A percentile compares a stretch with the other conserved stretches of the same genome.
phyloP scores from a whole-genome alignment of 2,888 invertebrate genomes.

The Agrypnus murinus region DNA sequence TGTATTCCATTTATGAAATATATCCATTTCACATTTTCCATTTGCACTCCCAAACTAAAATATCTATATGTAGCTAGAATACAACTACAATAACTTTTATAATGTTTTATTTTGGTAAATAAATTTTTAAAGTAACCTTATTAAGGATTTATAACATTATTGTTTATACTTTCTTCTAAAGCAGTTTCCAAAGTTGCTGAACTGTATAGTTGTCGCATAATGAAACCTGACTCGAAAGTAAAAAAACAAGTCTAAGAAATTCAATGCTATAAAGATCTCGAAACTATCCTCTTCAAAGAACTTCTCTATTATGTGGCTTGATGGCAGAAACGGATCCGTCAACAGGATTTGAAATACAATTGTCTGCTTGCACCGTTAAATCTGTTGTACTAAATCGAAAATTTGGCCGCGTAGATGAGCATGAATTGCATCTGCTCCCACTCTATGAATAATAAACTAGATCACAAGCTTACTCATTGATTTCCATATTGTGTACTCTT shows the following conservation, averaged over 20 bases:
- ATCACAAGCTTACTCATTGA: not conserved
- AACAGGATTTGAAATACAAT: slow-evolving; percentile 32
- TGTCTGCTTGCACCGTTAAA: slow-evolving; percentile 23
- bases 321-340: slow-evolving; percentile 33
- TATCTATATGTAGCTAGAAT: too few species aligned
- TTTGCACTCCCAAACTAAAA: too few species aligned
- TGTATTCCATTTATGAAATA: too few species aligned
- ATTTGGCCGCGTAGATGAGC: slow-evolving; percentile 28
- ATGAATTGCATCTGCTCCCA: slow-evolving; percentile 17
- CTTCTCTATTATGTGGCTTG: slow-evolving; percentile 17
- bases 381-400: slow-evolving; percentile 28
- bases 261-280: not conserved
- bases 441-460: slow-evolving; percentile 22
- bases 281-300: slow-evolving; percentile 23
- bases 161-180: not conserved
- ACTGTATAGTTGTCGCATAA: not conserved
- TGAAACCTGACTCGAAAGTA: slow-evolving; percentile 18
- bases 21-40: too few species aligned
- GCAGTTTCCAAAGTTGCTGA: not conserved
- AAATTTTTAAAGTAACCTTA: not conserved
- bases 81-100: too few species aligned
- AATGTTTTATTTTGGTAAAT: too few species aligned
- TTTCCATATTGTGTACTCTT: too few species aligned
- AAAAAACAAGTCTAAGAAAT: slow-evolving; percentile 4
- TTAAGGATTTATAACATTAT: not conserved